Percentiles rank a stretch among this genome's conserved stretches.
Evolutionary conservation across 2,888 invertebrate species (phyloP).

Genomic region (Spisula solida): DNA sequence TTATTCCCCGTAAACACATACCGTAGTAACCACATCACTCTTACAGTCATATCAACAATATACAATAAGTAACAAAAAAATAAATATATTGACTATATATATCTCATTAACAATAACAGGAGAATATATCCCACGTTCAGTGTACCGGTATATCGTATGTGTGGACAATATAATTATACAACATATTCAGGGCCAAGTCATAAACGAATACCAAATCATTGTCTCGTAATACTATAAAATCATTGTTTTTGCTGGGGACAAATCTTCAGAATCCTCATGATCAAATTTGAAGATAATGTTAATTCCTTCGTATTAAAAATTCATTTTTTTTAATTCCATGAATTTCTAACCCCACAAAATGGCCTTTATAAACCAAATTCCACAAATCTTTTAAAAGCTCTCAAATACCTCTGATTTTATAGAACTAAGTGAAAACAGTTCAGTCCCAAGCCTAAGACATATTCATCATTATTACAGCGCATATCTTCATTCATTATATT

Average conservation of each 20-base stretch:
- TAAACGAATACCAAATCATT: too few species aligned
- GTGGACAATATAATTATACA: neutral
- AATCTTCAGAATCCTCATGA: too few species aligned
- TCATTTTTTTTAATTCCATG: too few species aligned
- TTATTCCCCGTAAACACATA: neutral
- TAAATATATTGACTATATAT: slow-evolving; percentile 49
- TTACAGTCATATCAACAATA: slow-evolving; percentile 28
- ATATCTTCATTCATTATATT: neutral
- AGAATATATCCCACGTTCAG: neutral
- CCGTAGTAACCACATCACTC: neutral
- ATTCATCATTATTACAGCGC: neutral
- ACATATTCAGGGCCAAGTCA: neutral
- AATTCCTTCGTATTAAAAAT: too few species aligned
- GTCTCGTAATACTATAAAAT: too few species aligned
- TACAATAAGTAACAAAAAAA: slow-evolving; percentile 40
- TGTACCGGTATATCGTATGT: neutral
- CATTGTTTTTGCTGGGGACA: too few species aligned
- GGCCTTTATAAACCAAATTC: too few species aligned
- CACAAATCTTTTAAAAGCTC: too few species aligned
- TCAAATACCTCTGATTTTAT: too few species aligned
- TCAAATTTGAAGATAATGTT: too few species aligned
- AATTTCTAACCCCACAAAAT: too few species aligned
- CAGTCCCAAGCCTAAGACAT: neutral
- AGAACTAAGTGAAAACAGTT: too few species aligned
- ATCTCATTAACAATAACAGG: slow-evolving; percentile 36